Percentiles rank a stretch among this genome's conserved stretches.
Evolutionary conservation across 2,797 vertebrate species (phyloP).

Genomic region (Oophaga sylvatica): DNA sequence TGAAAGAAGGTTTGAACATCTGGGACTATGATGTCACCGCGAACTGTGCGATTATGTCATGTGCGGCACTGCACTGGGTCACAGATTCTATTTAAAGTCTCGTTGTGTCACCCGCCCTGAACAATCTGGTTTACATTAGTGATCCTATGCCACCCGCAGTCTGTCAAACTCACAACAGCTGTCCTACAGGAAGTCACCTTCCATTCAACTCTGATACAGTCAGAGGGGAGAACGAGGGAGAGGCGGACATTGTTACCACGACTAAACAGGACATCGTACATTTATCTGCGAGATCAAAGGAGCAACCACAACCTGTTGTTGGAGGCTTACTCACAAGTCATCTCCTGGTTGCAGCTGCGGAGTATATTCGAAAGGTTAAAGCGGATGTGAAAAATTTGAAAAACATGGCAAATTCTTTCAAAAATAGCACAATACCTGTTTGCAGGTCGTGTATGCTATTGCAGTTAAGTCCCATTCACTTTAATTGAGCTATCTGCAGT

Average conservation of each 20-base stretch:
- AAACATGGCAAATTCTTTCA: too few species aligned
- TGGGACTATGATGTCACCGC: constrained; percentile 35
- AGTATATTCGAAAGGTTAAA: constrained; percentile 70
- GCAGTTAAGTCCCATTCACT: too few species aligned
- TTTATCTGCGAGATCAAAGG: constrained; percentile 77
- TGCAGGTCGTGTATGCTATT: neutral
- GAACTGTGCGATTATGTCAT: constrained; percentile 58
- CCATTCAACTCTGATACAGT: constrained; percentile 74
- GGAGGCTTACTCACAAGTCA: constrained; percentile 74
- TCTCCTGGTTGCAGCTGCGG: constrained; percentile 71
- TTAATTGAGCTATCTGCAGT: too few species aligned
- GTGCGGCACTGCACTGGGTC: constrained; percentile 61
- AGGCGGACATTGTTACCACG: constrained; percentile 75
- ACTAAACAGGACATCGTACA: constrained; percentile 75
- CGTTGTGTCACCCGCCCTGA: constrained; percentile 66
- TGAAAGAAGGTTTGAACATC: constrained; percentile 43
- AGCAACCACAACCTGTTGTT: constrained; percentile 81
- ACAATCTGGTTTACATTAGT: constrained; percentile 82
- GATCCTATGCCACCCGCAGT: constrained; percentile 81
- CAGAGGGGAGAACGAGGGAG: neutral
- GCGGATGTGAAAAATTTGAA: too few species aligned
- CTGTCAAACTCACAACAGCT: constrained; percentile 84
- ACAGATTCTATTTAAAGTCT: constrained; percentile 66
- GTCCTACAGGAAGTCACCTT: constrained; percentile 78
- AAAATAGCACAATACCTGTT: neutral